Conservation (phyloP, 2,797 vertebrate genomes). For the Pitangus sulphuratus region DNA sequence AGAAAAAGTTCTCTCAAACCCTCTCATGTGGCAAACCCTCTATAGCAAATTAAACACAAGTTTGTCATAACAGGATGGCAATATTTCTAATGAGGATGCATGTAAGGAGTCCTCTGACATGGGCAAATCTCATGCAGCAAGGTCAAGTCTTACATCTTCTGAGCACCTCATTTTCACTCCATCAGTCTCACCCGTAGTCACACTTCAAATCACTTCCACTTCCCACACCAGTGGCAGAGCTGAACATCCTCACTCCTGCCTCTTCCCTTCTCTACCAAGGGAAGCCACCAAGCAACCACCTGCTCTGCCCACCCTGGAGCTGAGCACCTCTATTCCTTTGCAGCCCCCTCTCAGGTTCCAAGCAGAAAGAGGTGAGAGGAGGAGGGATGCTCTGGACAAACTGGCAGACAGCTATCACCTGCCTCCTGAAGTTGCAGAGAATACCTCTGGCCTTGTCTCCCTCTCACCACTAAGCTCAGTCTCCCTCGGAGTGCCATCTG, state of each 20-base stretch:
- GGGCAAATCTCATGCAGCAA: neutral
- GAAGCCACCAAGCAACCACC: neutral
- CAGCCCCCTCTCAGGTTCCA: neutral
- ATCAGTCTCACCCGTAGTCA: neutral
- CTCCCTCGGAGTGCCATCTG: neutral
- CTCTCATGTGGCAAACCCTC: neutral
- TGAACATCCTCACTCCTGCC: neutral
- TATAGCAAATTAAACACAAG: neutral
- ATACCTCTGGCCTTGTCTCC: neutral
- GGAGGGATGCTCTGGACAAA: neutral
- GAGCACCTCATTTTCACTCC: neutral
- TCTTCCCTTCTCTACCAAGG: neutral
- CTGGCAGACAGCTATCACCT: neutral
- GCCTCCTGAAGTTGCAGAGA: neutral
- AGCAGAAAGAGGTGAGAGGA: neutral
- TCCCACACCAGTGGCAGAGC: fast-evolving
- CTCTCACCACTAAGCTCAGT: neutral
- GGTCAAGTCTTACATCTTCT: fast-evolving
- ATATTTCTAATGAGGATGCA: neutral
- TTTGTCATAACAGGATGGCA: neutral
- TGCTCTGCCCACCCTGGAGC: fast-evolving
- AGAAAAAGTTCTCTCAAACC: neutral
- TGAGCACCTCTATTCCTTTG: neutral
- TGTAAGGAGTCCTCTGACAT: neutral
- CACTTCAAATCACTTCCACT: neutral